Conservation (phyloP, 2,888 invertebrate genomes). For the Agrochola circellaris region DNA sequence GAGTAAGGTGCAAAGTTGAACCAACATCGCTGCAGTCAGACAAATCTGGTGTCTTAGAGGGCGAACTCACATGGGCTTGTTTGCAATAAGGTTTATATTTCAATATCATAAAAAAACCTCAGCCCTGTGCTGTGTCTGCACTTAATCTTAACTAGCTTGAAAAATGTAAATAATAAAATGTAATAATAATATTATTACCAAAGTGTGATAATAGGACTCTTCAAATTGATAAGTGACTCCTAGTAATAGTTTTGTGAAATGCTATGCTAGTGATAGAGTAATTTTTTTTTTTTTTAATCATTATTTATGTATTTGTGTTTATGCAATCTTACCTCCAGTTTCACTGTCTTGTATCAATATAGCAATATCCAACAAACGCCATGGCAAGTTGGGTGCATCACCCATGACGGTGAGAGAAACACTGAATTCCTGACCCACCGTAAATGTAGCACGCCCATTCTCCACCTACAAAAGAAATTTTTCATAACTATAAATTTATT, state of each 20-base stretch:
- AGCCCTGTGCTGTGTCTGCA: background rate
- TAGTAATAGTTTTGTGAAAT: background rate
- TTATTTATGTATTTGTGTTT: background rate
- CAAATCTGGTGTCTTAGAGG: background rate
- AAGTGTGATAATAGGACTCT: background rate
- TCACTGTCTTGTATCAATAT: conserved; percentile 99
- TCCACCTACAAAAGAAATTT: conserved; percentile 91
- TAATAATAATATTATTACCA: background rate
- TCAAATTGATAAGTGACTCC: background rate
- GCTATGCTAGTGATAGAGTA: background rate
- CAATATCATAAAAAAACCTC: background rate
- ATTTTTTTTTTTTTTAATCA: no score
- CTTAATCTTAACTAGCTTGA: background rate
- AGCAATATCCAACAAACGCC: conserved; percentile 98
- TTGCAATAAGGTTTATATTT: background rate
- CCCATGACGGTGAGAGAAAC: conserved; percentile 99
- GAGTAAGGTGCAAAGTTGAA: background rate
- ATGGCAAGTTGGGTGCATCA: conserved; percentile 97
- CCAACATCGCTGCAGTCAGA: background rate
- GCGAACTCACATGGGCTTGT: background rate
- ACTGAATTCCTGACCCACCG: conserved; percentile 98
- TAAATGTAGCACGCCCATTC: conserved; percentile 98
- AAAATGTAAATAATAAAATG: background rate
- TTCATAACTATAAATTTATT: background rate
- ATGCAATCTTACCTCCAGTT: conserved; percentile 93